Evolutionary conservation across 2,113 vertebrate species (phyloP).

Genomic region (Cariama cristata): DNA sequence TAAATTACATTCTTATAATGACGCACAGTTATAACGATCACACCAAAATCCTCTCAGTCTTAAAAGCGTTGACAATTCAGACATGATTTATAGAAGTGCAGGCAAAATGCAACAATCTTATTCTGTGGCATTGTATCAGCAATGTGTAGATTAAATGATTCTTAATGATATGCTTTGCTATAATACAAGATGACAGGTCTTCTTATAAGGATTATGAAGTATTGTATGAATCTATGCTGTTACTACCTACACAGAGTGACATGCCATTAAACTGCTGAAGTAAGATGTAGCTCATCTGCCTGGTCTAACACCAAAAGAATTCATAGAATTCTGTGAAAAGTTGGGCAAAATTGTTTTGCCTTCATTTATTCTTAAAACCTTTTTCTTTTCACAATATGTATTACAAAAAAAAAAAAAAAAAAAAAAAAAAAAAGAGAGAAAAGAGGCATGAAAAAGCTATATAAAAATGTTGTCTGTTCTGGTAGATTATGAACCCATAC

Average conservation of each 20-base stretch:
- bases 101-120: background rate
- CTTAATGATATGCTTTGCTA: background rate
- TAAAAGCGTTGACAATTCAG: background rate
- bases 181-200: background rate
- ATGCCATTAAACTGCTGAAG: background rate
- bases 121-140: background rate
- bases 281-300: background rate
- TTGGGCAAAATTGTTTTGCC: background rate
- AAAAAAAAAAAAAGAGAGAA: too few species aligned
- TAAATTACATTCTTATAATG: background rate
- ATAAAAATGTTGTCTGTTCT: background rate
- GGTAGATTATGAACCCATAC: accelerated
- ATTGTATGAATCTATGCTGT: background rate
- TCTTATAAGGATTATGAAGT: background rate
- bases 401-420: background rate
- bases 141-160: background rate
- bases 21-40: background rate
- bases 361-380: background rate
- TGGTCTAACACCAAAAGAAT: background rate
- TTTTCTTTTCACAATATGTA: background rate
- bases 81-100: background rate
- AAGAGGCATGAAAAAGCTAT: background rate
- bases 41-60: background rate
- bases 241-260: background rate
- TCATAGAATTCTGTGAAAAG: background rate